These are phyloP conservation scores for Poeciliopsis gracilis DNA, from an alignment of 2,797 vertebrate species.

Conservation along the genomic window DNA sequence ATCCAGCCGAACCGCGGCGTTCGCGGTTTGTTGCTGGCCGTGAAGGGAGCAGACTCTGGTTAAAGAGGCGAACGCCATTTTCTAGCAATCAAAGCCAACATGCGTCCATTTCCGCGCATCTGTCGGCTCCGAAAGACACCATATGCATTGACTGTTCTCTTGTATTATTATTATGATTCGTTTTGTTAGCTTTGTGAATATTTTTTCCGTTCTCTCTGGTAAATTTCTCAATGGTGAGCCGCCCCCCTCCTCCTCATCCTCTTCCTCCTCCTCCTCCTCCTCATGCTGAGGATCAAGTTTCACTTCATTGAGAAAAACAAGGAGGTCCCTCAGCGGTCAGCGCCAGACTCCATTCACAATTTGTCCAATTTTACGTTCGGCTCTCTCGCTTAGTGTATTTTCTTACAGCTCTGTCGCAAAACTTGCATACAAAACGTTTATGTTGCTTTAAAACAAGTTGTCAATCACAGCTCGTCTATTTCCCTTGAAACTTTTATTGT, in stretches of 20 bases:
- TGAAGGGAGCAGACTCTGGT: constrained; percentile 17
- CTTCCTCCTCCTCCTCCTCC: neutral
- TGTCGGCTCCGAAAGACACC: neutral
- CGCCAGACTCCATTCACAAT: constrained; percentile 43
- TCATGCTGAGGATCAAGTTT: constrained; percentile 72
- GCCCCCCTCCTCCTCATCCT: neutral
- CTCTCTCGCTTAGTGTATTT: rapidly evolving
- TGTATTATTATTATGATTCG: neutral
- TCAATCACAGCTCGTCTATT: too few species aligned
- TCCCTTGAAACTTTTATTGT: too few species aligned
- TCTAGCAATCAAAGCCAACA: constrained; percentile 59
- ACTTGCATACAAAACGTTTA: neutral
- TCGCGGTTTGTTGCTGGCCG: constrained; percentile 29
- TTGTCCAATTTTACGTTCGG: neutral
- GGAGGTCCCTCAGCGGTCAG: constrained; percentile 37
- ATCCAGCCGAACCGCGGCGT: neutral
- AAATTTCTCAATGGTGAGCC: constrained; percentile 69
- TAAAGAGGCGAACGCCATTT: constrained; percentile 80
- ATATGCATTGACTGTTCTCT: constrained; percentile 5
- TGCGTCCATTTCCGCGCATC: constrained; percentile 65
- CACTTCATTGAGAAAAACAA: constrained; percentile 86
- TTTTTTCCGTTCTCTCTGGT: constrained; percentile 33
- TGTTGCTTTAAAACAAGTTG: neutral
- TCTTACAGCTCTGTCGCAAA: neutral
- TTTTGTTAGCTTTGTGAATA: constrained; percentile 6